Base-by-base conservation (phyloP, 2,888 invertebrate species). In the Pardosa pseudoannulata region DNA sequence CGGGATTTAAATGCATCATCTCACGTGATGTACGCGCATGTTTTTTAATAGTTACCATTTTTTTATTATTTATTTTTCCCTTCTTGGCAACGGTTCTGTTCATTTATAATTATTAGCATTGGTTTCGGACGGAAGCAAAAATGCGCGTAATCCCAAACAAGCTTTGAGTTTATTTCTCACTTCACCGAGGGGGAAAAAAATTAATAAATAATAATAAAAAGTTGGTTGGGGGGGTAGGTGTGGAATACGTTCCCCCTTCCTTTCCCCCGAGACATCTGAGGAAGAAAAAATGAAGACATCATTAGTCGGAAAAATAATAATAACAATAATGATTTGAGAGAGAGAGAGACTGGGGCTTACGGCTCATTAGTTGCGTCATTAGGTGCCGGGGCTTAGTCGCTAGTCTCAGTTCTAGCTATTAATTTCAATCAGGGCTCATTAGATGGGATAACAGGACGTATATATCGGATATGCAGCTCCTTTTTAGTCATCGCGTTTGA, bases 401-500 rank as follows among this genome's bases (percentile, higher is more conserved):
- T 74, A 68, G 81, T 74, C 81, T 81, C 81, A 81, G 78, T 78
- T 78, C 73, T 72, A 78, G 78, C 83, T 85, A 85, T 85, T 85
- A 72, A 85, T 85, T 85, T 85, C 83, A 85, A 85, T 85, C 83
- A 85, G 83, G 78, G 46, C 83, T 85, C 83, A 85, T 85, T 85
- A 85, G 73, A 67, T 73, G 65, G 83, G 78, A 78, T 85, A 85
- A 85, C 78, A 78, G 76, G 78, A 76, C 78, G 83, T 74, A 81
- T 81, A 50, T 74, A 74, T 81, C 74, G 81, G 81, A 81, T 81
- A 73, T 67, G 32, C 74, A 67, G 74, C 81, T 76, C 78, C 72
- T 85, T 85, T 83, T 85, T 85, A 85, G 78, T 78, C 78, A 83
- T 83, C 82, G 81, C 56, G 81, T 81, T 73, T 56, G 65, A 74